phyloP scores from a whole-genome alignment of 2,888 invertebrate genomes.

The Allacma fusca region DNA sequence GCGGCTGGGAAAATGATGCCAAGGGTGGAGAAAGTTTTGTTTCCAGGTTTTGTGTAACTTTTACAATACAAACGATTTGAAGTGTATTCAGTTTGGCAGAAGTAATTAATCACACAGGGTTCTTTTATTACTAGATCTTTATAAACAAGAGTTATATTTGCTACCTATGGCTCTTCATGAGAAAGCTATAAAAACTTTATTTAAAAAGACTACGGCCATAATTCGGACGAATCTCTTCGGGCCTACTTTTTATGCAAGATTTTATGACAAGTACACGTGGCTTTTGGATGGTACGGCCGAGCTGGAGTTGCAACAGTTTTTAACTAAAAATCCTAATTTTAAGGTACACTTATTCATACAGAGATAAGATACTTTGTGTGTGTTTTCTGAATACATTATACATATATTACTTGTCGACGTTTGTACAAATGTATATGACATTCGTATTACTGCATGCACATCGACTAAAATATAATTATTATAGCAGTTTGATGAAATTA shows the following conservation, averaged over 20 bases:
- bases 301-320: conserved; percentile 68
- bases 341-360: conserved; percentile 48
- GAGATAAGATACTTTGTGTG: too few relatives aligned
- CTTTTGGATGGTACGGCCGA: conserved; percentile 73
- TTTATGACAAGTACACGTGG: conserved; percentile 71
- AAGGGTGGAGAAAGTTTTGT: conserved; percentile 73
- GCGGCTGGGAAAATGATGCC: conserved; percentile 71
- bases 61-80: too few relatives aligned
- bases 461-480: too few relatives aligned
- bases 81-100: too few relatives aligned
- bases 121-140: conserved; percentile 46
- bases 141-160: conserved; percentile 63
- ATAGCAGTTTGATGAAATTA: too few relatives aligned
- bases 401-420: too few relatives aligned
- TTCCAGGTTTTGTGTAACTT: conserved; percentile 75
- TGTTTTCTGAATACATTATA: too few relatives aligned
- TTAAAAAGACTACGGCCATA: conserved; percentile 66
- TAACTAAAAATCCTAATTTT: conserved; percentile 68
- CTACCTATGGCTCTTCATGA: conserved; percentile 65
- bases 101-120: too few relatives aligned
- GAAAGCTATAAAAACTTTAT: conserved; percentile 67
- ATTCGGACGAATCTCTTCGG: conserved; percentile 71
- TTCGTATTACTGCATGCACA: too few relatives aligned
- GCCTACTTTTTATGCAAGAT: conserved; percentile 70
- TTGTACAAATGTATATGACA: too few relatives aligned